Percentiles rank a stretch among this genome's conserved stretches.
Conservation (phyloP, 2,888 invertebrate species). For the Dicranocentrus wangi region DNA sequence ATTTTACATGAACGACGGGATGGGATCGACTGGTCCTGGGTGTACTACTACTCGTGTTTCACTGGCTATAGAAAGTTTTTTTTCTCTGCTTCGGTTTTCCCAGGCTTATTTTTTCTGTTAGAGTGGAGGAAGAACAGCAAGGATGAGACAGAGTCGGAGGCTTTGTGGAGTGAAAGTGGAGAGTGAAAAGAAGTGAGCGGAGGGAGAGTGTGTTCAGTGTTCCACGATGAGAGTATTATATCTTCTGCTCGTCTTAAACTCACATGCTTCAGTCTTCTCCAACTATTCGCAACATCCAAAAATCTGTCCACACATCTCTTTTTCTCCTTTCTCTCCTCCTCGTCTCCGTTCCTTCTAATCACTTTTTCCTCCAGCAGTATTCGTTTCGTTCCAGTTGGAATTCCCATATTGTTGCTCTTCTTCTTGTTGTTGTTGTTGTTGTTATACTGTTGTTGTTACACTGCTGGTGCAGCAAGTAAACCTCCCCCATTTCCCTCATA, state of each 20-base stretch:
- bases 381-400: slow-evolving; percentile 5
- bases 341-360: slow-evolving; percentile 15
- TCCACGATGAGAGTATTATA: slow-evolving; percentile 35
- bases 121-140: slow-evolving; percentile 2
- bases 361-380: slow-evolving; percentile 31
- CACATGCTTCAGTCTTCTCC: slow-evolving; percentile 53
- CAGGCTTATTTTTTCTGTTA: neutral
- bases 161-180: neutral
- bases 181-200: neutral
- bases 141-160: no score
- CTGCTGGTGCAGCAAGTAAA: neutral
- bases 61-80: no score
- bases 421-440: neutral
- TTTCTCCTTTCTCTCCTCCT: slow-evolving; percentile 16
- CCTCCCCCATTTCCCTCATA: slow-evolving; percentile 13
- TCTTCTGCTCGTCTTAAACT: slow-evolving; percentile 32
- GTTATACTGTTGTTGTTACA: neutral
- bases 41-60: slow-evolving; percentile 17
- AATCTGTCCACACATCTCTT: slow-evolving; percentile 20
- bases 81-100: slow-evolving; percentile 30
- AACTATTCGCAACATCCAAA: slow-evolving; percentile 48
- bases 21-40: slow-evolving; percentile 38
- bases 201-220: slow-evolving; percentile 6
- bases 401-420: neutral
- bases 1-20: slow-evolving; percentile 23